Percentiles rank a stretch among this genome's conserved stretches.
Evolutionary conservation across 2,888 invertebrate species (phyloP).

Genomic region (Hecatera dysodea): DNA sequence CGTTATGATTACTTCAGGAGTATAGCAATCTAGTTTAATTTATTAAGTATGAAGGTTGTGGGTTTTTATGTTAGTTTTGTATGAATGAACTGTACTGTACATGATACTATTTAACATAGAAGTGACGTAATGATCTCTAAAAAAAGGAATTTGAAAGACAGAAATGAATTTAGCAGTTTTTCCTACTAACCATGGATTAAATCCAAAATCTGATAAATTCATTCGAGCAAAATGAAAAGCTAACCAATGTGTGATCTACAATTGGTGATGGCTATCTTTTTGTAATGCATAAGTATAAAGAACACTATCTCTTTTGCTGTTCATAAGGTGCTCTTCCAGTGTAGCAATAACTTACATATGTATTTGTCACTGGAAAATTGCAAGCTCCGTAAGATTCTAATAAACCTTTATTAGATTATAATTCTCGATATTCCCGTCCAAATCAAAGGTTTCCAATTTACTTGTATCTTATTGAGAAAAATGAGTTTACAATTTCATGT

Average conservation of each 20-base stretch:
- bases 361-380: too few relatives aligned
- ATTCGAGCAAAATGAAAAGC: too few relatives aligned
- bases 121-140: constrained; percentile 31
- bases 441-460: too few relatives aligned
- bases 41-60: constrained; percentile 27
- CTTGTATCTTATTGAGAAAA: too few relatives aligned
- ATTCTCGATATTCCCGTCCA: too few relatives aligned
- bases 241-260: neutral
- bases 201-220: neutral
- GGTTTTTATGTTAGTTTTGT: constrained; percentile 28
- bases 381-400: too few relatives aligned
- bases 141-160: neutral
- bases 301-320: neutral
- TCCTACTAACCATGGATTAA: neutral
- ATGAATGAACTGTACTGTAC: constrained; percentile 1
- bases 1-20: constrained; percentile 84
- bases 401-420: too few relatives aligned
- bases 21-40: constrained; percentile 72
- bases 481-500: too few relatives aligned
- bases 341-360: neutral
- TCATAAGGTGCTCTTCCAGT: neutral
- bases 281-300: neutral
- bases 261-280: neutral
- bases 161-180: neutral
- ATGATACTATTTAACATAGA: constrained; percentile 1